These are phyloP conservation scores for Wiebesia pumilae DNA, from an alignment of 1,140 invertebrate species.

Conservation along the genomic window DNA sequence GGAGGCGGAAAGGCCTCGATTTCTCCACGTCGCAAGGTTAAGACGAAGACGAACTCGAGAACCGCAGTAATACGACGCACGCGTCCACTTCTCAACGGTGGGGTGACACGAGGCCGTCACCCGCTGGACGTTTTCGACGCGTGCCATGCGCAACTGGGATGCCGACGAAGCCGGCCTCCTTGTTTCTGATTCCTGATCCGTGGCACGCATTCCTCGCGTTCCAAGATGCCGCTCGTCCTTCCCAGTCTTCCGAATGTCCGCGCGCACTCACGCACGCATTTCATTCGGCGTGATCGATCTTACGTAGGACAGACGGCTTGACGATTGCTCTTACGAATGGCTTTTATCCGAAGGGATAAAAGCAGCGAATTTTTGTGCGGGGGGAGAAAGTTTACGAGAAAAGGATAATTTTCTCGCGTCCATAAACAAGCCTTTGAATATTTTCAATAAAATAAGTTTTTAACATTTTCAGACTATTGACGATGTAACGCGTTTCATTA, in stretches of 20 bases:
- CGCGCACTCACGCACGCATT: background rate
- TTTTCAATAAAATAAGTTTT: no score
- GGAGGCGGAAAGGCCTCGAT: background rate
- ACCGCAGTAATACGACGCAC: background rate
- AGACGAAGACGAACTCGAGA: background rate
- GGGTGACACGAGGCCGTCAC: constrained; percentile 38
- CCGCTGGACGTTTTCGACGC: constrained; percentile 41
- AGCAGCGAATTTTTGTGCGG: background rate
- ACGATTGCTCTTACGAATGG: background rate
- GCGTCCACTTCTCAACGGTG: background rate
- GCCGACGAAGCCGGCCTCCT: constrained; percentile 24
- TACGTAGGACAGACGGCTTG: background rate
- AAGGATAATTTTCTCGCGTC: no score
- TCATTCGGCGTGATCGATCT: background rate
- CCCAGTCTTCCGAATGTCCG: background rate
- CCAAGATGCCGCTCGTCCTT: constrained; percentile 58
- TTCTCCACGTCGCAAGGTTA: background rate
- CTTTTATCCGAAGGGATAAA: background rate
- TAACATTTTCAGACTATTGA: no score
- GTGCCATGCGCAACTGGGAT: constrained; percentile 52
- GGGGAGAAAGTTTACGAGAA: background rate
- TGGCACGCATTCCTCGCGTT: constrained; percentile 59
- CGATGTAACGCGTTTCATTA: no score
- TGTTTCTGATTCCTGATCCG: constrained; percentile 39
- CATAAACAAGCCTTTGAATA: no score